These are phyloP conservation scores for Percopsis transmontana DNA, from an alignment of 2,113 vertebrate genomes.

Conservation along the genomic window DNA sequence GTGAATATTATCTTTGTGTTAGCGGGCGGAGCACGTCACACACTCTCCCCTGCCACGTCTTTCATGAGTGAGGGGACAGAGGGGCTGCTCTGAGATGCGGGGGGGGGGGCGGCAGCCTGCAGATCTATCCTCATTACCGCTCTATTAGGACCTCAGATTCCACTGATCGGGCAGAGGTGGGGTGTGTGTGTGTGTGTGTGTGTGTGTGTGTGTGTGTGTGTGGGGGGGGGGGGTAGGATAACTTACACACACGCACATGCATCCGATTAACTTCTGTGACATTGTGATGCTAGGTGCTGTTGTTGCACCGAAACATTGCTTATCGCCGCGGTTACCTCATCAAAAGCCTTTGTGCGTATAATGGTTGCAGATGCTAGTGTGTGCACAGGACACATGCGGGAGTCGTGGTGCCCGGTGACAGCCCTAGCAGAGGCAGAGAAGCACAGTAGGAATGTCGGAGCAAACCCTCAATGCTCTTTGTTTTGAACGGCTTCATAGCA, in stretches of 20 bases:
- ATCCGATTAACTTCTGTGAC: not conserved
- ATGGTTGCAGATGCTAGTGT: constrained; percentile 23
- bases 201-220: constrained; percentile 59
- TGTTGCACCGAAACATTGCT: constrained; percentile 12
- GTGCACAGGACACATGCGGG: constrained; percentile 41
- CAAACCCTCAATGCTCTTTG: constrained; percentile 67
- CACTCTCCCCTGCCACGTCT: constrained; percentile 61
- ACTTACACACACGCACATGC: constrained; percentile 23
- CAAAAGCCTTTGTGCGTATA: constrained; percentile 29
- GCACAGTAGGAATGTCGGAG: constrained; percentile 35
- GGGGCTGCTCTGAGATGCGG: constrained; percentile 47
- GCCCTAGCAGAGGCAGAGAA: constrained; percentile 35
- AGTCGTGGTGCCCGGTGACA: constrained; percentile 16
- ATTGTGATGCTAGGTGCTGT: not conserved
- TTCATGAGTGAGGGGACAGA: constrained; percentile 74
- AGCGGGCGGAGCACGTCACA: constrained; percentile 62
- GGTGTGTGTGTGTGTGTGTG: constrained; percentile 54
- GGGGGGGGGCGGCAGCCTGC: constrained; percentile 55
- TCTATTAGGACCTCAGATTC: constrained; percentile 75
- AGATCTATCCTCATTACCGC: constrained; percentile 77
- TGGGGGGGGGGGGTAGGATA: constrained; percentile 48
- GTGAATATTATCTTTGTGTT: constrained; percentile 79
- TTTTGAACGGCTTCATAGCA: constrained; percentile 37
- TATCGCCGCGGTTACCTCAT: constrained; percentile 38
- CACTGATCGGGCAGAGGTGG: constrained; percentile 73